phyloP scores from a whole-genome alignment of 2,797 vertebrate genomes.

The Halcyon chelicuti region DNA sequence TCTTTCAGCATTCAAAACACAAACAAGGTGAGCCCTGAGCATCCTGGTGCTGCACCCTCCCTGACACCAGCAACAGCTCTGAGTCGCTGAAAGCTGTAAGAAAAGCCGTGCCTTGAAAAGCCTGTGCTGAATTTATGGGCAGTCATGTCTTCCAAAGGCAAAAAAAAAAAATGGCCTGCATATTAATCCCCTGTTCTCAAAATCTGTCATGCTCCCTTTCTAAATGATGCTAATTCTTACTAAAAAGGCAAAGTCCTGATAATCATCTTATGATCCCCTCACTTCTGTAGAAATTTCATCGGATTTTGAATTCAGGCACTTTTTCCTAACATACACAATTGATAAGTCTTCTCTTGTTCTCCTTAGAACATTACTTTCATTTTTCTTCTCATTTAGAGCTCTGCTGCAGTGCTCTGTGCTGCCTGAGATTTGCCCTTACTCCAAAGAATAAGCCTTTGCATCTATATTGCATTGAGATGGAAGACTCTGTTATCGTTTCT shows the following conservation, averaged over 20 bases:
- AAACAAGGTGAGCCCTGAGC: neutral
- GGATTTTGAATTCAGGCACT: neutral
- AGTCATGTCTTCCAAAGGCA: fast-evolving
- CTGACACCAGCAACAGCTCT: fast-evolving
- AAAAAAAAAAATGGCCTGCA: neutral
- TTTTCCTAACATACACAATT: neutral
- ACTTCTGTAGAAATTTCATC: neutral
- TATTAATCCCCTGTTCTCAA: neutral
- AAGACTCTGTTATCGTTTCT: neutral
- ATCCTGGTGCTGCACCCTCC: fast-evolving
- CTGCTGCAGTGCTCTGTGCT: neutral
- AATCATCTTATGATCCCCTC: neutral
- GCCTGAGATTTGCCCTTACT: neutral
- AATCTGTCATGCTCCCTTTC: neutral
- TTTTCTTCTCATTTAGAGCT: neutral
- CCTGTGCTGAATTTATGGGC: neutral
- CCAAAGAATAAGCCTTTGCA: neutral
- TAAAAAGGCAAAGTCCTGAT: neutral
- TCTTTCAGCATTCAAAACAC: neutral
- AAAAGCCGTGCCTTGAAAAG: neutral
- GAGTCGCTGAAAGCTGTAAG: neutral
- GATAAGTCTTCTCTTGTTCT: neutral
- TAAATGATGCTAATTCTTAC: neutral
- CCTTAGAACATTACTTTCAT: neutral
- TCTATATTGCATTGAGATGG: neutral